Percentiles rank a stretch among this genome's conserved stretches.
phyloP scores from a whole-genome alignment of 2,888 invertebrate species.

The Diaperis boleti region DNA sequence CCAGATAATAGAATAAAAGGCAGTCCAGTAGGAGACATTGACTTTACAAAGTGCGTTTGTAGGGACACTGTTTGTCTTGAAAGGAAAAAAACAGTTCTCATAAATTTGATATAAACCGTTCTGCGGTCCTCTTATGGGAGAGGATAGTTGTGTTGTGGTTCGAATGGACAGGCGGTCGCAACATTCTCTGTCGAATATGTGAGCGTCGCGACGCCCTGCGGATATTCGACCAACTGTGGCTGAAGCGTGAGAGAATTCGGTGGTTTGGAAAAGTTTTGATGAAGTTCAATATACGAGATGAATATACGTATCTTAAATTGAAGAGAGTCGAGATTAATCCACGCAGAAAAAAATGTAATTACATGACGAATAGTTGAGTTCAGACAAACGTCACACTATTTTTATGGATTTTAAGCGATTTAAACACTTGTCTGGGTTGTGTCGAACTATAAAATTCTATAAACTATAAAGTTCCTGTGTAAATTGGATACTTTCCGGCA shows the following conservation, averaged over 20 bases:
- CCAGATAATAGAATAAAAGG: conserved; percentile 4
- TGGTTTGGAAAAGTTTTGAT: conserved; percentile 12
- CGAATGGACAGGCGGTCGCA: conserved; percentile 23
- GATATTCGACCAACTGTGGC: conserved; percentile 14
- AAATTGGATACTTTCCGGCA: no score
- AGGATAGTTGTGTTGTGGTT: conserved; percentile 29
- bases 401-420: no score
- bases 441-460: no score
- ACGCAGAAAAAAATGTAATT: not conserved
- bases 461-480: no score
- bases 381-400: no score
- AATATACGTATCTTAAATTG: not conserved
- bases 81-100: conserved; percentile 3
- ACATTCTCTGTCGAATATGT: conserved; percentile 23
- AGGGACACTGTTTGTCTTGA: conserved; percentile 14
- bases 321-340: not conserved
- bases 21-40: not conserved
- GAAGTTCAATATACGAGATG: conserved; percentile 10
- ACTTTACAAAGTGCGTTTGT: conserved; percentile 7
- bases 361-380: not conserved
- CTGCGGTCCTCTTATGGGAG: conserved; percentile 25
- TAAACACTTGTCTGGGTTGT: no score
- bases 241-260: conserved; percentile 9
- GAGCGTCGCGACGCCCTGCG: conserved; percentile 23
- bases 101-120: conserved; percentile 26